phyloP scores from a whole-genome alignment of 2,888 invertebrate species.

The Lithophane semibrunnea region DNA sequence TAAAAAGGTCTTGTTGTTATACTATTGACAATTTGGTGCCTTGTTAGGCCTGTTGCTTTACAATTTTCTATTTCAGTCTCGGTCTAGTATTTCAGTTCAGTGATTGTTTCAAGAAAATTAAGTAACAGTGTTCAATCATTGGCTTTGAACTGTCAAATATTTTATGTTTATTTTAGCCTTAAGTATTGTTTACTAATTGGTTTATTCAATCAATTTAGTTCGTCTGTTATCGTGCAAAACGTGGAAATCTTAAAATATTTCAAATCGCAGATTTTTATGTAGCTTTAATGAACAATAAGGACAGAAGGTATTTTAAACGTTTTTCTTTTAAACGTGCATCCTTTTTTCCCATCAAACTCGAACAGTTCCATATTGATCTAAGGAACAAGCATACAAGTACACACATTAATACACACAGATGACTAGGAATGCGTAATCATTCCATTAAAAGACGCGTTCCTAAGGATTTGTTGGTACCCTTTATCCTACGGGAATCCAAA shows the following conservation, averaged over 20 bases:
- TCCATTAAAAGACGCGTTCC: constrained; percentile 82
- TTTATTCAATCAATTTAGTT: constrained; percentile 4
- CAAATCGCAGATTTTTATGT: background rate
- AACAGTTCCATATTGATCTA: background rate
- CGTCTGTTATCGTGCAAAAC: background rate
- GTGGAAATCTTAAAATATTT: too few relatives aligned
- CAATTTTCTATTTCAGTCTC: background rate
- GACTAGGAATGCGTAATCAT: constrained; percentile 82
- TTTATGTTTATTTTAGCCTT: background rate
- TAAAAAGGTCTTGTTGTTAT: constrained; percentile 11
- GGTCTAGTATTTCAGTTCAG: background rate
- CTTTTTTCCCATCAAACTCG: background rate
- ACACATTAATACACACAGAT: constrained; percentile 54
- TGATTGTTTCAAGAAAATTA: background rate
- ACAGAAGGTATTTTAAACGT: background rate
- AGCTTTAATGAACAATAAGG: background rate
- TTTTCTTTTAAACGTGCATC: background rate
- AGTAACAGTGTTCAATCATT: background rate
- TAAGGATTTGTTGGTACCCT: constrained; percentile 81
- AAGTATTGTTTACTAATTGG: too few relatives aligned
- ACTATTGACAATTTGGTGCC: constrained; percentile 11
- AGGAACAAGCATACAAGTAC: constrained; percentile 17
- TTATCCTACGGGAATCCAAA: constrained; percentile 82
- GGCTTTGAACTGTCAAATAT: background rate
- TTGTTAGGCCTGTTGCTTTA: constrained; percentile 14